A percentile compares a stretch with the other conserved stretches of the same genome.
phyloP scores from a whole-genome alignment of 2,113 vertebrate species.

The Datnioides undecimradiatus region DNA sequence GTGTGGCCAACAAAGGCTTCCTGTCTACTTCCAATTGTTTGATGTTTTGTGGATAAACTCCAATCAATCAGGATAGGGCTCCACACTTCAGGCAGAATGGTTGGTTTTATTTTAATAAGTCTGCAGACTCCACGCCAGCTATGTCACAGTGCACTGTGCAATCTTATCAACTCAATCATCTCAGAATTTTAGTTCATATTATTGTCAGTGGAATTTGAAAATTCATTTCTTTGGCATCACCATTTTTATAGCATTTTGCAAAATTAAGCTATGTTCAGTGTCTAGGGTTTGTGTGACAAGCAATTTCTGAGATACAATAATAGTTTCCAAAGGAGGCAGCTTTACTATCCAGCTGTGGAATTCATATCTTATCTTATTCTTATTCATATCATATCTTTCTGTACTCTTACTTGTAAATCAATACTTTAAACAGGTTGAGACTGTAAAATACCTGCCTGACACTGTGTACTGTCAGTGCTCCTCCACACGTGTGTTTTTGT shows the following conservation, averaged over 20 bases:
- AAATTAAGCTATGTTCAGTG: neutral
- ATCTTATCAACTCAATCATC: neutral
- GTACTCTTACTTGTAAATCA: too few relatives aligned
- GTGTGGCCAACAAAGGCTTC: slow-evolving; percentile 38
- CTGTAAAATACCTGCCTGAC: neutral
- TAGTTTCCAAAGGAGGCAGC: neutral
- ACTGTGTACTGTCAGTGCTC: neutral
- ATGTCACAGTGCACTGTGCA: neutral
- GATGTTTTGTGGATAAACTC: slow-evolving; percentile 60
- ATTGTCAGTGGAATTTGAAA: neutral
- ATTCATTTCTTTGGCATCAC: neutral
- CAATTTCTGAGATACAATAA: neutral
- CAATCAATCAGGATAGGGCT: slow-evolving; percentile 13
- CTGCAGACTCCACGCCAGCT: neutral
- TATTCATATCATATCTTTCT: too few relatives aligned
- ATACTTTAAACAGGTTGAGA: neutral
- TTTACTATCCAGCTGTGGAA: neutral
- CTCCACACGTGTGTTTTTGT: neutral
- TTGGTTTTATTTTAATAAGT: neutral
- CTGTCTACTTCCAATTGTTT: slow-evolving; percentile 48
- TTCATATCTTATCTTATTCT: neutral
- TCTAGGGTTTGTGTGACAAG: neutral
- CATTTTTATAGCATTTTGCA: neutral
- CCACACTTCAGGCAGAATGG: slow-evolving; percentile 9
- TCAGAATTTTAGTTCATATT: neutral